These are phyloP conservation scores for Gouania willdenowi DNA, from an alignment of 2,797 vertebrate species.

Conservation along the genomic window DNA sequence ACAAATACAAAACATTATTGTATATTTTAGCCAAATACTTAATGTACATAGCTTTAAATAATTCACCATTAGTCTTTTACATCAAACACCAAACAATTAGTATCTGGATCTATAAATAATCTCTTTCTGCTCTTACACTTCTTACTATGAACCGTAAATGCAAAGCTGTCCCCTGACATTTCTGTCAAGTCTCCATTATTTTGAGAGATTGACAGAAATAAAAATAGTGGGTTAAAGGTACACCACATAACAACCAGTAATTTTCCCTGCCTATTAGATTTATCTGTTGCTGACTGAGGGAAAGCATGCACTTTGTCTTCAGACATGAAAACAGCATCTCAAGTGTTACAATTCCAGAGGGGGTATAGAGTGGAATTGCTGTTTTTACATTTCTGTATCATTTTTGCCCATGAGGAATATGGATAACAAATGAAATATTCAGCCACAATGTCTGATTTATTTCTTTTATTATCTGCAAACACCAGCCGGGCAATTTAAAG, in stretches of 20 bases:
- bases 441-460: constrained; percentile 89
- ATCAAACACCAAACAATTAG: too few relatives aligned
- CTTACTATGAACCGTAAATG: constrained; percentile 49
- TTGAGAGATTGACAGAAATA: constrained; percentile 64
- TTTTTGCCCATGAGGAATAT: constrained; percentile 88
- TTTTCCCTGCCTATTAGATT: constrained; percentile 78
- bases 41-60: too few relatives aligned
- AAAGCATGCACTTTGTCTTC: constrained; percentile 75
- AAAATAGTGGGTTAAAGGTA: constrained; percentile 68
- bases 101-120: too few relatives aligned
- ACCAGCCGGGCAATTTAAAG: constrained; percentile 82
- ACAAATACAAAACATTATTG: too few relatives aligned
- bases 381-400: constrained; percentile 84
- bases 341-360: constrained; percentile 79
- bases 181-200: constrained; percentile 49
- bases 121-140: constrained; percentile 24
- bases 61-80: neutral
- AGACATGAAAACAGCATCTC: constrained; percentile 77
- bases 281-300: constrained; percentile 69
- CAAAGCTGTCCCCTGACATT: constrained; percentile 34
- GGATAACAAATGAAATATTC: constrained; percentile 92
- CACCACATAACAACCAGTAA: constrained; percentile 78
- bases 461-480: constrained; percentile 84
- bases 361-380: constrained; percentile 78
- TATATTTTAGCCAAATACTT: too few relatives aligned